Base-by-base conservation (phyloP, 2,888 invertebrate species). In the Mesochorus sp. region DNA sequence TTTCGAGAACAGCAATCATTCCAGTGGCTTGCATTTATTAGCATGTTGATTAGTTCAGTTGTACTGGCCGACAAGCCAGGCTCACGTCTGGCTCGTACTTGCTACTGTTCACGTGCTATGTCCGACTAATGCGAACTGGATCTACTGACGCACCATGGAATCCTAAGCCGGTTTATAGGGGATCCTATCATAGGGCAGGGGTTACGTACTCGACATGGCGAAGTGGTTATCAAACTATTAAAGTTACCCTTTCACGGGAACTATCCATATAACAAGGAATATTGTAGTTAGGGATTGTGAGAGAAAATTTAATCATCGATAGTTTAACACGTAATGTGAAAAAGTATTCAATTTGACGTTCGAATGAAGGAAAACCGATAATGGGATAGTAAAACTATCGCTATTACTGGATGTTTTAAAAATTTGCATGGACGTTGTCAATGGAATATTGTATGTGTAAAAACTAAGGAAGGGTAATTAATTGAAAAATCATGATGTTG, bases 11-110 rank as follows among this genome's bases (percentile, higher is more conserved):
- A 68, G 73, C 73, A 68, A 78, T 73, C 73, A 68, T 78, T 70
- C 51, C 73, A 42, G 73, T 31, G 31, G 51, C 53, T 66, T 70
- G 78, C 14, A 70, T 78, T 66, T 59, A 78, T 74, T 74, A 70
- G 74, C 78, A 78, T 74, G 53, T 74, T 78, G 66, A 78, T 78
- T 74, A 78, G 64, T 34, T 10, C 39, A 49, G 62, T 55, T 59
- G 42, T 44, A 70, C 34, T 44, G 24, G 31, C 39, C 78, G 17
- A 14, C 49, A 28, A 67, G 21, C 57, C 57, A 42, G 61, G 12
- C 42, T 24, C 64, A 70, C 57, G 68, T 70, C 42, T 42, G 17
- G 59, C 21, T 26, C 57, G 66, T 57, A 78, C 73, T 78, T 61
- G 64, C 73, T 68, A 57, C 31, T 31, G 28, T 59, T 62, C 57